Evolutionary conservation across 2,113 vertebrate species (phyloP), one percentile per base, ranked within the genome.

Genomic region (Myanophis thanlyinensis): DNA sequence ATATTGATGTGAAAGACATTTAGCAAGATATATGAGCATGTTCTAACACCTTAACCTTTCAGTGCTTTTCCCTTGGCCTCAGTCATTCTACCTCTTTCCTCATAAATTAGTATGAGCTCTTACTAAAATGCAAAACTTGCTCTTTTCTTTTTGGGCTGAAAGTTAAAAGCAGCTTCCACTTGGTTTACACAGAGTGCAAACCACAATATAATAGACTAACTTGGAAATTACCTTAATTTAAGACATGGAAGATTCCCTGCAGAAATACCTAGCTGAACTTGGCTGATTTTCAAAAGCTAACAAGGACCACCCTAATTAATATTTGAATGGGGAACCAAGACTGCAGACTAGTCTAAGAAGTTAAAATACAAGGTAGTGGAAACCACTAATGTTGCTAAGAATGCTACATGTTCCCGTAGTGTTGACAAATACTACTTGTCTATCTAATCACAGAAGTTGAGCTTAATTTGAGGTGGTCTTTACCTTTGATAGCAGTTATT

Each of bases 201-300:
- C 30, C 3, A 25, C 85, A 46, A 23, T 88, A 67, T 85, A 85
- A 91, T 59, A 56, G 73, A 54, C 25, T 62, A 89, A 86, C 15
- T 67, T 85, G 73, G 73, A 93, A 86, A 93, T 93, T 85, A 62
- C 67, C 53, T 86, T 91, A 93, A 67, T 20, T 67, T 59, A 35
- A 44, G 40, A 84, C 86, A 85, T 23, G 40, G 30, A 46, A 86
- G n/a, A 93, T 20, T n/a, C 35, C 46, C 47, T 93, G 92, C n/a
- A 15, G n/a, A 5, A 35, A 73, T 73, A 73, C 67, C n/a, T 73
- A 73, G 2, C n/a, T 40, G n/a, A 73, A 40, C 67, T 73, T 73
- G 67, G 30, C 67, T 73, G 15, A 73, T 20, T 35, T 73, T 35
- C 67, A 73, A 73, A 73, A 20, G n/a, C n/a, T 40, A 40, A 35